Conservation (phyloP, 2,113 vertebrate species). For the Tychaedon coryphoeus region DNA sequence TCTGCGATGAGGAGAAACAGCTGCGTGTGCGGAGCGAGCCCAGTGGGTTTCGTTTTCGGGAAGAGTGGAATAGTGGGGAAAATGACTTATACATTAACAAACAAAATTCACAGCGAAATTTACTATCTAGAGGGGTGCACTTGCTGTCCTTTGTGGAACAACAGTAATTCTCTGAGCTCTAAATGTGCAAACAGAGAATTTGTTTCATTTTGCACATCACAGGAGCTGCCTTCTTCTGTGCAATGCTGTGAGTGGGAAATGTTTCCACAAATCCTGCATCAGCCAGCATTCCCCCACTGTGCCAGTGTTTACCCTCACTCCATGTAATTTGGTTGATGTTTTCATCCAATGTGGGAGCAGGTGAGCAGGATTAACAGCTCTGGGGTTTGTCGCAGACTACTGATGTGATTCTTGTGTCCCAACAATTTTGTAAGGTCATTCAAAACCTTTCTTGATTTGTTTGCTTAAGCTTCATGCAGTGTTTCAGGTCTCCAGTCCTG, state of each 20-base stretch:
- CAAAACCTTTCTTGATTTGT: neutral
- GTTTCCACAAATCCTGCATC: neutral
- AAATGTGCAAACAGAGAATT: neutral
- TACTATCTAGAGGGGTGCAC: neutral
- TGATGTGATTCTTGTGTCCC: neutral
- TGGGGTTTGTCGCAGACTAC: neutral
- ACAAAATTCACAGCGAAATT: neutral
- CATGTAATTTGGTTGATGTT: neutral
- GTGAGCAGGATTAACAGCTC: neutral
- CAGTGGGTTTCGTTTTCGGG: neutral
- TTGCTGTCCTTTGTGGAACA: neutral
- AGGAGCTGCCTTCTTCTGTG: neutral
- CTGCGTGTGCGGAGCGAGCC: fast-evolving
- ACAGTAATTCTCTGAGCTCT: neutral
- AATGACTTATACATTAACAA: neutral
- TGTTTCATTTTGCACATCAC: fast-evolving
- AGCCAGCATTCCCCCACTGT: neutral
- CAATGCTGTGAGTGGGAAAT: neutral
- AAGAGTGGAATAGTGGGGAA: neutral
- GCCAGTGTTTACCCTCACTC: neutral
- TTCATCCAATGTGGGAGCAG: neutral
- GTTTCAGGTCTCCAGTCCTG: neutral
- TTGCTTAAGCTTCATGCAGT: neutral
- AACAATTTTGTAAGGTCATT: neutral
- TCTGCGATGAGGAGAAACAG: neutral